Base-by-base conservation (phyloP, 2,888 invertebrate genomes). In the Harmothoe impar region DNA sequence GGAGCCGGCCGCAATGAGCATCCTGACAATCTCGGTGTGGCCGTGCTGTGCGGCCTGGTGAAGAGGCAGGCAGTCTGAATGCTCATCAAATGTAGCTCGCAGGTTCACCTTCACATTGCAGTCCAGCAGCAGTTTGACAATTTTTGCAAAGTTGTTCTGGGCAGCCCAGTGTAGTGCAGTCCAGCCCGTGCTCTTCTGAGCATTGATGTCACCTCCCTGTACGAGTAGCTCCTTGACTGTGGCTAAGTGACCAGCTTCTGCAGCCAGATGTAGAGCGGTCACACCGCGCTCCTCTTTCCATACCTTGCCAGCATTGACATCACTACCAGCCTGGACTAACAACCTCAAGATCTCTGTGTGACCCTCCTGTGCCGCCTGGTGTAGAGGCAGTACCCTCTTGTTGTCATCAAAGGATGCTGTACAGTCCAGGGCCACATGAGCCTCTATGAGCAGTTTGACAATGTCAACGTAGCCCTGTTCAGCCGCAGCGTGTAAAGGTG, bases 401-500 rank as follows among this genome's bases (percentile, higher is more conserved):
- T 92, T 92, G 15, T 91, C 91, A n/a, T 92, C 92, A 90, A 92
- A 92, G 3, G 89, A 31, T 15, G 92, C 92, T 29, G 43, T 52
- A 17, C 78, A 43, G 77, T 91, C 43, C 54, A 91, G 62, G 20
- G 90, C 52, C 17, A 62, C 72, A 31, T 90, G 89, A 15, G 72
- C 88, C 17, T 91, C 77, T 12, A 92, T 77, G 20, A 92, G 90
- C 54, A 92, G n/a, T 12, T 84, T 43, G 17, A 92, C 91, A 31
- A 92, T 90, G 3, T 90, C 90, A 0, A 20, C 56, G 33, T 78
- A 90, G 10, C 92, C 92, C 31, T 91, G 91, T 81, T 92, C 92
- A n/a, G 91, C 29, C 31, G 94, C 94, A 23, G 93, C 92, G 89
- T 92, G 93, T 15, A 94, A 91, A 1, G 94, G 93, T 0, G 93